These are phyloP conservation scores for Peromyscus polionotus DNA, from an alignment of 2,113 vertebrate species.

Conservation along the genomic window DNA sequence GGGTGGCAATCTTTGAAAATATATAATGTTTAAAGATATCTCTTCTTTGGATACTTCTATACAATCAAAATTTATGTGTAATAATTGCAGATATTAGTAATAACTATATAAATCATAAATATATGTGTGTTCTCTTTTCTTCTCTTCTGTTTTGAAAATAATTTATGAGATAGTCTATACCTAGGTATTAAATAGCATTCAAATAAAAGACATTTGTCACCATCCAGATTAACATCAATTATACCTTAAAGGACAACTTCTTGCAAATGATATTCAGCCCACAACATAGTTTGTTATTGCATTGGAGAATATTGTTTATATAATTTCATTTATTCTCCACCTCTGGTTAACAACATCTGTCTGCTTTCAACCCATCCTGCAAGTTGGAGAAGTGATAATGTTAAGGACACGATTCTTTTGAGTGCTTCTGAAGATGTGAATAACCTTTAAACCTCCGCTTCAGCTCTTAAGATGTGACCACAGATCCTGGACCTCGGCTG, in stretches of 20 bases:
- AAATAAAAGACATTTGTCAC: not conserved
- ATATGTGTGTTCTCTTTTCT: not conserved
- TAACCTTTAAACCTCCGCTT: conserved; percentile 29
- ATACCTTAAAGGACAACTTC: not conserved
- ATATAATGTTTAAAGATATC: not conserved
- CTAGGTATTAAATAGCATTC: not conserved
- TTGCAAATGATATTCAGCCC: not conserved
- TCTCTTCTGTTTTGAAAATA: not conserved
- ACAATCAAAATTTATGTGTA: not conserved
- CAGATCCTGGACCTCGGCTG: not conserved
- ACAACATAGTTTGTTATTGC: not conserved
- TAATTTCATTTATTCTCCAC: not conserved
- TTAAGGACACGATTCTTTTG: not conserved
- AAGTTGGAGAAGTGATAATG: not conserved
- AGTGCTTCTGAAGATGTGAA: not conserved
- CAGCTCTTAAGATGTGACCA: not conserved
- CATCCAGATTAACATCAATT: not conserved
- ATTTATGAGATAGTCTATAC: not conserved
- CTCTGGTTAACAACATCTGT: not conserved
- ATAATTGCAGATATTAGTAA: not conserved
- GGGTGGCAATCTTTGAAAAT: not conserved
- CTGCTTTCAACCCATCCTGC: not conserved
- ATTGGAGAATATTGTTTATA: not conserved
- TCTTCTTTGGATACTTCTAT: not conserved
- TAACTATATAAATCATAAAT: not conserved